Evolutionary conservation across 2,888 invertebrate genomes (phyloP).

Genomic region (Oxycera nigricornis): DNA sequence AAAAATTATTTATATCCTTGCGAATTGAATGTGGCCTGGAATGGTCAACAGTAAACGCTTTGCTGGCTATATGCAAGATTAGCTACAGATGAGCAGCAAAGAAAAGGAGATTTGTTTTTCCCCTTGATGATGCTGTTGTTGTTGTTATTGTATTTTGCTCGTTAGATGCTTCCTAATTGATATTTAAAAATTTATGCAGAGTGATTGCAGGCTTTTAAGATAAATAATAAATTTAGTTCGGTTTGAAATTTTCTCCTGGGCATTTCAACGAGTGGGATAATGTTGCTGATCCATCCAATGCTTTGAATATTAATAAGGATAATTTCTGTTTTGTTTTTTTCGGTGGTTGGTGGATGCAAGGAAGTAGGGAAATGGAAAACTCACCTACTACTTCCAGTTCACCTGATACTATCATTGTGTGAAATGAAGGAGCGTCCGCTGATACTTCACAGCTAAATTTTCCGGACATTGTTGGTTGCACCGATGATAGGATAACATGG

Average conservation of each 20-base stretch:
- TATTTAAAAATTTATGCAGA: conserved; percentile 1
- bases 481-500: conserved; percentile 46
- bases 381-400: conserved; percentile 48
- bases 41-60: not conserved
- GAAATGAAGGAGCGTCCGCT: conserved; percentile 49
- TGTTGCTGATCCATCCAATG: not conserved
- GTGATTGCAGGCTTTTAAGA: not conserved
- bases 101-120: not conserved
- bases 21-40: not conserved
- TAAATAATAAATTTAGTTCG: conserved; percentile 19
- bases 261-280: too few species aligned
- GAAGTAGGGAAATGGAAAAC: too few species aligned
- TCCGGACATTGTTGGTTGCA: conserved; percentile 47
- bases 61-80: not conserved
- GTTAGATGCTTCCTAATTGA: not conserved
- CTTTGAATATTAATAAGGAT: not conserved
- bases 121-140: too few species aligned
- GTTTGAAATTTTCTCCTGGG: too few species aligned
- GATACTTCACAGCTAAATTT: conserved; percentile 49
- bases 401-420: conserved; percentile 47
- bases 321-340: not conserved
- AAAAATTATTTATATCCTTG: not conserved
- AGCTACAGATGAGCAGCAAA: not conserved
- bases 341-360: not conserved
- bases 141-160: too few species aligned